Percentiles rank a stretch among this genome's conserved stretches.
phyloP scores from a whole-genome alignment of 2,888 invertebrate species.

The Agrilus mali region DNA sequence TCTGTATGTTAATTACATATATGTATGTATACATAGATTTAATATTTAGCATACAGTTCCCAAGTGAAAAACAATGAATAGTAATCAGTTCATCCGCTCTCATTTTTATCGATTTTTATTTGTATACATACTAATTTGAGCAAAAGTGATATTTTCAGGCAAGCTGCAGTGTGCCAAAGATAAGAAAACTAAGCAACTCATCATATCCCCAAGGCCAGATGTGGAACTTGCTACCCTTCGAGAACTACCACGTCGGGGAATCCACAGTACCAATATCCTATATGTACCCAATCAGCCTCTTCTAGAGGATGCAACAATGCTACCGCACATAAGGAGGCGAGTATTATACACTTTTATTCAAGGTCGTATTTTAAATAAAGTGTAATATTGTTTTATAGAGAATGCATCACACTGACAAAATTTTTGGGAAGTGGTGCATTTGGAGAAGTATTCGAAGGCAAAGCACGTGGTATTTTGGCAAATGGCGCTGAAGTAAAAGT shows the following conservation, averaged over 20 bases:
- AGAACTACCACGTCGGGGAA: constrained; percentile 60
- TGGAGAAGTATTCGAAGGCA: constrained; percentile 93
- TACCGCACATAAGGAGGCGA: constrained; percentile 70
- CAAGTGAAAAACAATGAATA: too few species aligned
- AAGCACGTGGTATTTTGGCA: constrained; percentile 51
- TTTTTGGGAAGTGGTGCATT: constrained; percentile 94
- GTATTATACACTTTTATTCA: not conserved
- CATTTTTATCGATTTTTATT: not conserved
- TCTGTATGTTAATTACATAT: too few species aligned
- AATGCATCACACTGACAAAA: constrained; percentile 75
- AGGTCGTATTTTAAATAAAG: not conserved
- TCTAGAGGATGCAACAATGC: constrained; percentile 47
- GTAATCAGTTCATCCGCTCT: too few species aligned
- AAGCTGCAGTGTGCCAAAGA: constrained; percentile 40
- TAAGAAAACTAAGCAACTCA: constrained; percentile 49
- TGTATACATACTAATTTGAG: not conserved
- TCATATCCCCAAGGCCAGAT: constrained; percentile 41
- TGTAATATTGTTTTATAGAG: constrained; percentile 27
- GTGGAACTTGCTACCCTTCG: constrained; percentile 77
- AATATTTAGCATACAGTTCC: too few species aligned
- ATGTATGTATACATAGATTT: too few species aligned
- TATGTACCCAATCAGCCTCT: constrained; percentile 50
- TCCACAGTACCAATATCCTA: constrained; percentile 73
- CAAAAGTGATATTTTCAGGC: constrained; percentile 9
- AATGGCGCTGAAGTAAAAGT: constrained; percentile 52